phyloP scores from a whole-genome alignment of 2,113 vertebrate species.

The Petromus typicus region DNA sequence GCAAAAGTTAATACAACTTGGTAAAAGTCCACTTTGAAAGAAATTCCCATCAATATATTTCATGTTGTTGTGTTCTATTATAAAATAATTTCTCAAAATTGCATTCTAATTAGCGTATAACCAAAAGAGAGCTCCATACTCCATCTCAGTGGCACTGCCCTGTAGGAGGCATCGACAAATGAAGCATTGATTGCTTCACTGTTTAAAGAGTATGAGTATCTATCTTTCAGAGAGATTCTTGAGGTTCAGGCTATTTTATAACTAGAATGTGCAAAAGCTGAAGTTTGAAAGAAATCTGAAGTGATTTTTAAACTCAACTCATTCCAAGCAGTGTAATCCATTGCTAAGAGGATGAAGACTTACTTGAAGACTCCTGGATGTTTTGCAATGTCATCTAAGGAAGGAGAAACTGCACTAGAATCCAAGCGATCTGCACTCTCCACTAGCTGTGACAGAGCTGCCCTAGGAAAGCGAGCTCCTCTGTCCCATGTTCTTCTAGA shows the following conservation, averaged over 20 bases:
- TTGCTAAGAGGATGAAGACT: background rate
- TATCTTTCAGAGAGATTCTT: slow-evolving; percentile 33
- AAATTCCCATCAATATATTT: slow-evolving; percentile 7
- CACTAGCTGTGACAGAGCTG: background rate
- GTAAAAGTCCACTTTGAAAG: slow-evolving; percentile 7
- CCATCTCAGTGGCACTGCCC: background rate
- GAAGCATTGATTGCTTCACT: background rate
- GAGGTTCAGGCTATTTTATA: background rate
- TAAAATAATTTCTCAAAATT: slow-evolving; percentile 60
- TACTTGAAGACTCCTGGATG: background rate
- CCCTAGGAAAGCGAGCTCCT: background rate
- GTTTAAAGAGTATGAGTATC: slow-evolving; percentile 35
- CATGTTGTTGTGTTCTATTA: slow-evolving; percentile 15
- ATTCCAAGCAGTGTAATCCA: background rate
- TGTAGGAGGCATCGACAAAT: slow-evolving; percentile 44
- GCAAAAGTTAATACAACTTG: background rate
- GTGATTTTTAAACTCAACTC: background rate
- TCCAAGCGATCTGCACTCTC: background rate
- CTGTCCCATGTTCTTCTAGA: background rate
- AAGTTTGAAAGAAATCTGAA: background rate
- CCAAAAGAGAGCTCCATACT: background rate
- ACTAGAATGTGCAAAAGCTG: slow-evolving; percentile 19
- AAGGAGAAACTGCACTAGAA: background rate
- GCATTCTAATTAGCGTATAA: slow-evolving; percentile 46
- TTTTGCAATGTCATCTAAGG: background rate